Conservation (phyloP, 2,888 invertebrate genomes). For the Ochropleura plecta region DNA sequence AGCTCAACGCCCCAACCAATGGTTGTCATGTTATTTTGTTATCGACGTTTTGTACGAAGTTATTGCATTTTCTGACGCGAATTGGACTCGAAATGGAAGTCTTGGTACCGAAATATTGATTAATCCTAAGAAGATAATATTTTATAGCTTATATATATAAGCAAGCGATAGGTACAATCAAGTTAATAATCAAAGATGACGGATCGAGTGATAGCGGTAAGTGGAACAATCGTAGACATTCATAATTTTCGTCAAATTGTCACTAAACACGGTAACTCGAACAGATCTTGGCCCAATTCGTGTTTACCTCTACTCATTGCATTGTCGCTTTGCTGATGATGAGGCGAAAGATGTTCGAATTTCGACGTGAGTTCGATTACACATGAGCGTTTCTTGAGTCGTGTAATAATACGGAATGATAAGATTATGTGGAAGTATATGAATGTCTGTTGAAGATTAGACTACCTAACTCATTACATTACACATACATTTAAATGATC, state of each 20-base stretch:
- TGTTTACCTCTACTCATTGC: slow-evolving; percentile 60
- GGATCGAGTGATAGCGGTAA: slow-evolving; percentile 85
- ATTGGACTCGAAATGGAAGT: slow-evolving; percentile 66
- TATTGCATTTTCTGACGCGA: slow-evolving; percentile 59
- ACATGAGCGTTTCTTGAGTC: background rate
- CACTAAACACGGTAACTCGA: slow-evolving; percentile 70
- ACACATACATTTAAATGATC: background rate
- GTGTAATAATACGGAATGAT: background rate
- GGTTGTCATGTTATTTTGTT: slow-evolving; percentile 78
- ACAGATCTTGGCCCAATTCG: slow-evolving; percentile 54
- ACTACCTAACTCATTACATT: background rate
- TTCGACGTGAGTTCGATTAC: slow-evolving; percentile 45
- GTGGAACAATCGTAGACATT: slow-evolving; percentile 62
- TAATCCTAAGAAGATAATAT: background rate
- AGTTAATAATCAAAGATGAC: slow-evolving; percentile 72
- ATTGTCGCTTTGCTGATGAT: slow-evolving; percentile 59
- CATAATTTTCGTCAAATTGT: slow-evolving; percentile 56
- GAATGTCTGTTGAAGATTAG: background rate
- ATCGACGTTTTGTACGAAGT: slow-evolving; percentile 71
- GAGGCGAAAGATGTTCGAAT: slow-evolving; percentile 65
- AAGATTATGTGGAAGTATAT: background rate
- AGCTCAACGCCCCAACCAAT: slow-evolving; percentile 79
- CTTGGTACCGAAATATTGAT: slow-evolving; percentile 38
- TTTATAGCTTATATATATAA: background rate
- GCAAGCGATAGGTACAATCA: background rate